Base-by-base conservation (phyloP, 2,113 vertebrate genomes). In the Halichoerus grypus region DNA sequence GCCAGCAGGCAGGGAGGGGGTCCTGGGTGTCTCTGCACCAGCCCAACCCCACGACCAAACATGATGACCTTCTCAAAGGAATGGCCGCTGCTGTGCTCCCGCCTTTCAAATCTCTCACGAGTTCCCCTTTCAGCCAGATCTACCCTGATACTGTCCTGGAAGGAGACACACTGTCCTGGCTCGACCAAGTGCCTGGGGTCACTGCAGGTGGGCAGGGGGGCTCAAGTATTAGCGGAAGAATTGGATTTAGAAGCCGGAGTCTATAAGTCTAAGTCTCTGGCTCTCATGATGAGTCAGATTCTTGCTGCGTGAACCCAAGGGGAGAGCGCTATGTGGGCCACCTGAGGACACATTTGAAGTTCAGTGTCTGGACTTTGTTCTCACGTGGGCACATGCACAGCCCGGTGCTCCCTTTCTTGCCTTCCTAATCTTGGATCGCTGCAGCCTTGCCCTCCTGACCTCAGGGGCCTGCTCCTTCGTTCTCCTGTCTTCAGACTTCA, bases 51-150 rank as follows among this genome's bases (percentile, higher is more conserved):
- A 36, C 0, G 2, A 8, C 42, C 16, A n/a, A 81, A 67, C 39
- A 7, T 4, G 11, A 8, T 14, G 69, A 39, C 21, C 42, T 69
- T 39, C 49, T 42, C 18, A 22, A 51, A 69, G 77, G 26, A 16
- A 28, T 5, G n/a, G 71, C 15, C 0, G 1, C 46, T 3, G 15
- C 16, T 7, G 21, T 7, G 42, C 31, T 21, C 7, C 65, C 21
- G 14, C 33, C 57, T n/a, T 31, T 39, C 36, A 16, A 19, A 49
- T 28, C 16, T 31, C 59, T 51, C 51, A n/a, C 28, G 74, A 51
- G 4, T 49, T 76, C 18, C 28, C 28, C 74, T 12, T 67, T 6
- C 18, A 33, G 16, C 49, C 21, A 31, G 33, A 28, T 1, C 5
- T 10, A 36, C 9, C 82, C 63, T n/a, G 22, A 9, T 53, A 19